A percentile compares a stretch with the other conserved stretches of the same genome.
Conservation (phyloP, 2,113 vertebrate genomes). For the Stomatorhinus ivindoensis region DNA sequence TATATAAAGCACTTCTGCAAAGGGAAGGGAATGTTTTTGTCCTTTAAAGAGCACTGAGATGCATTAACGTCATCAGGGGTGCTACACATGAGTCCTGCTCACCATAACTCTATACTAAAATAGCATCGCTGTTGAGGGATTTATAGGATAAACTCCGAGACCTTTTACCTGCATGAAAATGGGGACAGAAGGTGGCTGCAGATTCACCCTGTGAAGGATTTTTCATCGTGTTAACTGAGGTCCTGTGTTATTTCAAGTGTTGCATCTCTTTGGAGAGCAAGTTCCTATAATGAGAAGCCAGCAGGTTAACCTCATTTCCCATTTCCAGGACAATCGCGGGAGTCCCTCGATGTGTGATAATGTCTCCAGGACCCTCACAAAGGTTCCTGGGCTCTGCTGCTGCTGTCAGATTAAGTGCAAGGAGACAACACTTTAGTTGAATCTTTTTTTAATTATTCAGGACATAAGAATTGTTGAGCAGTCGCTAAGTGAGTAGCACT, state of each 20-base stretch:
- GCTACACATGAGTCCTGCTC: neutral
- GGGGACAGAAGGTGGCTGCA: neutral
- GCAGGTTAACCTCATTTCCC: conserved; percentile 29
- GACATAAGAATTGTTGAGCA: neutral
- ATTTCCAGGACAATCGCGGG: conserved; percentile 22
- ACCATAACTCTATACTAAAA: neutral
- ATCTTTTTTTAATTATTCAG: neutral
- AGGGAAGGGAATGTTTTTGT: neutral
- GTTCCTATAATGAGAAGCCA: neutral
- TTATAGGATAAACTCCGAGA: neutral
- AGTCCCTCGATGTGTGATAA: conserved; percentile 12
- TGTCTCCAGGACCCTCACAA: neutral
- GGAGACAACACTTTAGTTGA: neutral
- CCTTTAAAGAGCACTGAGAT: neutral
- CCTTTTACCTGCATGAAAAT: neutral
- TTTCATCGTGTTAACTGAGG: neutral
- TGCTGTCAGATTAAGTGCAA: neutral
- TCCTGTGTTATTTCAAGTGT: neutral
- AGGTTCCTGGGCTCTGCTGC: neutral
- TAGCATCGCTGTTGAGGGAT: neutral
- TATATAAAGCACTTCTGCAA: neutral
- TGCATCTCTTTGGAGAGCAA: neutral
- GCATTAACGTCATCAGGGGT: neutral
- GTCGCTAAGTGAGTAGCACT: neutral
- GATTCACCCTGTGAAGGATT: neutral